Conservation (phyloP, 2,113 vertebrate genomes). For the Callospermophilus lateralis region DNA sequence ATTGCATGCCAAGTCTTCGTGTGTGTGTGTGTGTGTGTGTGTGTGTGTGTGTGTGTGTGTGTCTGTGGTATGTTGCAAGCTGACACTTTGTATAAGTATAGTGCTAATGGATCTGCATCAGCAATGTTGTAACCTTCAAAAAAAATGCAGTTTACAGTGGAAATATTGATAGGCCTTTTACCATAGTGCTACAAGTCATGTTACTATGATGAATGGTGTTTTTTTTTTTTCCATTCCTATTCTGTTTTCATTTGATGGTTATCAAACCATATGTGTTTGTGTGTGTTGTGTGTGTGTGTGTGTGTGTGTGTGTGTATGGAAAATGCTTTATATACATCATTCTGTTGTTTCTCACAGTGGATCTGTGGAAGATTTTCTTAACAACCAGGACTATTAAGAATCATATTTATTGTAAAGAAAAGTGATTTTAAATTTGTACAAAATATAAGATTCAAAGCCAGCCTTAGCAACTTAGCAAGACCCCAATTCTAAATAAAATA, state of each 20-base stretch:
- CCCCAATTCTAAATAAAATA: no score
- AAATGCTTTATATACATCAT: neutral
- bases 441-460: no score
- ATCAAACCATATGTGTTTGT: neutral
- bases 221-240: slow-evolving; percentile 46
- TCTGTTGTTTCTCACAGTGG: slow-evolving; percentile 36
- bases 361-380: neutral
- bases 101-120: neutral
- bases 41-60: neutral
- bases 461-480: no score
- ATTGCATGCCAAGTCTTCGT: neutral
- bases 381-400: neutral
- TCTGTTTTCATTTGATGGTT: slow-evolving; percentile 47
- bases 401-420: neutral
- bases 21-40: no score
- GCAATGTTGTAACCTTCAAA: neutral
- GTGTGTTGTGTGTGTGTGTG: no score
- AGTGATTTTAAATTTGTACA: no score
- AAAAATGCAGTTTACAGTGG: slow-evolving; percentile 60
- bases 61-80: neutral
- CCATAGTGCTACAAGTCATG: neutral
- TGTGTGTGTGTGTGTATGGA: neutral
- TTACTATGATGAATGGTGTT: slow-evolving; percentile 24
- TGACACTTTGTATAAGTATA: neutral
- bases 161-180: slow-evolving; percentile 38